phyloP scores from a whole-genome alignment of 2,888 invertebrate genomes.

The Hydriomena furcata region DNA sequence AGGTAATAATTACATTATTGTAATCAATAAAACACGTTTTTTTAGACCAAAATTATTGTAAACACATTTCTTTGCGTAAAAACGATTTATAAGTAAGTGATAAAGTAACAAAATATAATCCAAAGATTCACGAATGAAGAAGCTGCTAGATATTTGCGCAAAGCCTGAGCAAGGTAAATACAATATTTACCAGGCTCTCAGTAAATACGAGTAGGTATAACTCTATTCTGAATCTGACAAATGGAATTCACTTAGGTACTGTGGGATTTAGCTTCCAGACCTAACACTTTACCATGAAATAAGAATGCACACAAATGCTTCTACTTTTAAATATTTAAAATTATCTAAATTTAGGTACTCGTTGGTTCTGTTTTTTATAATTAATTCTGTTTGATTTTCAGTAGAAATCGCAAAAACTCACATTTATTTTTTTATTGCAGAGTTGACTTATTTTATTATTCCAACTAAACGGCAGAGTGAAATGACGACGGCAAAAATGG shows the following conservation, averaged over 20 bases:
- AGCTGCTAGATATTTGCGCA: slow-evolving; percentile 11
- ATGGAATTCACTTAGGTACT: slow-evolving; percentile 14
- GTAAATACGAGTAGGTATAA: slow-evolving; percentile 14
- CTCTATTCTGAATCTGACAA: slow-evolving; percentile 14
- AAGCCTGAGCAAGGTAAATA: slow-evolving; percentile 17
- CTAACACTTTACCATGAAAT: no score
- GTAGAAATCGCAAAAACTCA: no score
- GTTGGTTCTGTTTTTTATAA: no score
- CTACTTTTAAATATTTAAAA: no score
- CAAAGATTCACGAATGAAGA: not conserved
- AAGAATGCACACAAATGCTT: no score
- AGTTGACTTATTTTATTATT: slow-evolving; percentile 16
- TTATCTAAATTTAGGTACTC: no score
- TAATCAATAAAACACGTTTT: no score
- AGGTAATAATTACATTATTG: no score
- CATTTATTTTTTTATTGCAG: no score
- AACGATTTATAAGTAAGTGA: not conserved
- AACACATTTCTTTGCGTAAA: no score
- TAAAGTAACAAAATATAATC: not conserved
- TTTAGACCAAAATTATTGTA: no score
- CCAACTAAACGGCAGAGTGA: slow-evolving; percentile 15
- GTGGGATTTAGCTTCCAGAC: not conserved
- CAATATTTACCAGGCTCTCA: slow-evolving; percentile 11
- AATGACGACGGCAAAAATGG: slow-evolving; percentile 16
- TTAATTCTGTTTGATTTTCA: no score